Conservation (phyloP, 2,888 invertebrate species). For the Zhuqinia jingwanae region DNA sequence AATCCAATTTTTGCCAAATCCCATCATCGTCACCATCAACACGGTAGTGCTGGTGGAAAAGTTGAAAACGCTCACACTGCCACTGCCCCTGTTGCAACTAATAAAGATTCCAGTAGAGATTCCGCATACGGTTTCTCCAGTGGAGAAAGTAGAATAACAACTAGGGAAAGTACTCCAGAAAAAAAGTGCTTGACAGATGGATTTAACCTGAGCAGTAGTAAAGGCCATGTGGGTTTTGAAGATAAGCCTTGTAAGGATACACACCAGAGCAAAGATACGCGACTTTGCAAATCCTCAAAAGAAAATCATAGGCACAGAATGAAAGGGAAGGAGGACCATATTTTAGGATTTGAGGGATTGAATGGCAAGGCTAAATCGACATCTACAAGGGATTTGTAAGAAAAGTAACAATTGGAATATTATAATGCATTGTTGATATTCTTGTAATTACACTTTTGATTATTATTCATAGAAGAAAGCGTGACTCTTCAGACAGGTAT, state of each 20-base stretch:
- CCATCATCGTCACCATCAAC: not conserved
- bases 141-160: conserved; percentile 80
- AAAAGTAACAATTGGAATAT: not conserved
- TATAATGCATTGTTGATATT: not conserved
- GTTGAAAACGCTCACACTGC: not conserved
- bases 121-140: conserved; percentile 80
- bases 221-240: conserved; percentile 30
- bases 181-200: conserved; percentile 55
- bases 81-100: conserved; percentile 1
- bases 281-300: not conserved
- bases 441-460: not conserved
- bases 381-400: conserved; percentile 52
- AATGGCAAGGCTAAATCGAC: no score
- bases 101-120: conserved; percentile 80
- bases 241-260: conserved; percentile 38
- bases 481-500: conserved; percentile 79
- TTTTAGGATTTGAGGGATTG: no score
- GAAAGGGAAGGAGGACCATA: no score
- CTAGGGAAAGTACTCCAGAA: conserved; percentile 79
- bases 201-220: not conserved
- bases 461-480: conserved; percentile 24
- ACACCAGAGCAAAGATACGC: not conserved
- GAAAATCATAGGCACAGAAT: conserved; percentile 9
- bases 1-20: not conserved
- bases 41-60: not conserved